phyloP scores from a whole-genome alignment of 2,113 vertebrate species.

The Serinus canaria region DNA sequence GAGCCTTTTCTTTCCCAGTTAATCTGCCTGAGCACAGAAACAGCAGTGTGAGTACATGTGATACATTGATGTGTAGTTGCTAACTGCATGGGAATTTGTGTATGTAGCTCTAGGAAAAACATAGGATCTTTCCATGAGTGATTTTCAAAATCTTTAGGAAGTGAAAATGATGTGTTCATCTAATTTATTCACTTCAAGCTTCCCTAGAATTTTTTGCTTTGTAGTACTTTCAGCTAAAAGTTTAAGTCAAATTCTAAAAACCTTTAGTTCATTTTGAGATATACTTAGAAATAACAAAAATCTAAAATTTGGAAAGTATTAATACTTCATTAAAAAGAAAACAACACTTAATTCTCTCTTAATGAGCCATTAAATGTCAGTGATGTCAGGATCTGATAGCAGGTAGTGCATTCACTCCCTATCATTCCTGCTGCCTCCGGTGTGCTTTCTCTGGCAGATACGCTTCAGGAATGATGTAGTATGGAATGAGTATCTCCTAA shows the following conservation, averaged over 20 bases:
- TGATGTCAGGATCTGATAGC: neutral
- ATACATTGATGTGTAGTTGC: neutral
- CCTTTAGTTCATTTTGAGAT: neutral
- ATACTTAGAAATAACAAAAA: neutral
- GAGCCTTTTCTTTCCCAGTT: neutral
- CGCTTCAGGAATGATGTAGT: neutral
- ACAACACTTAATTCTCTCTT: neutral
- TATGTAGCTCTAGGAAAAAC: neutral
- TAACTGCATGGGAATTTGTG: neutral
- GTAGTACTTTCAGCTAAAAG: neutral
- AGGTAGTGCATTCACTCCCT: fast-evolving
- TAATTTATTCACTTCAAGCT: neutral
- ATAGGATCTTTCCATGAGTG: neutral
- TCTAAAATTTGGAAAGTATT: neutral
- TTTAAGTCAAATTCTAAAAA: neutral
- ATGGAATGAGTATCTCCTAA: neutral
- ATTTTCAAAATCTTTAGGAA: neutral
- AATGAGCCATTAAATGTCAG: neutral
- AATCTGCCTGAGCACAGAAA: neutral
- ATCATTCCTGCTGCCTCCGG: neutral
- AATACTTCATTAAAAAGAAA: neutral
- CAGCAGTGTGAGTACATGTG: neutral
- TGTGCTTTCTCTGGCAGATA: neutral
- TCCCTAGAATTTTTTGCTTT: neutral
- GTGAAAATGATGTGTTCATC: fast-evolving